phyloP scores from a whole-genome alignment of 2,797 vertebrate species.

The Enteromius paludinosus region DNA sequence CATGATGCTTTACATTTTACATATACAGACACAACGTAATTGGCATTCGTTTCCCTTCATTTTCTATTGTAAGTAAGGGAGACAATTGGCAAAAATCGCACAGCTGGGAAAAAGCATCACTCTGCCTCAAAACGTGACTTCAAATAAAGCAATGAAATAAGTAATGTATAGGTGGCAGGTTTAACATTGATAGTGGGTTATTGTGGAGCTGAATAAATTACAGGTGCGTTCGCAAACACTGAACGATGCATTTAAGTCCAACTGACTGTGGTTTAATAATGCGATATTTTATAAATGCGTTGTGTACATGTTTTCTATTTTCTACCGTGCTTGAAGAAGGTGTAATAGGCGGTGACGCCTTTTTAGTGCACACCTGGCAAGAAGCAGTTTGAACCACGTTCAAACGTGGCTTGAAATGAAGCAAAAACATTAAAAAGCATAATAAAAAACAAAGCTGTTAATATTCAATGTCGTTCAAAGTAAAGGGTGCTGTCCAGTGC shows the following conservation, averaged over 20 bases:
- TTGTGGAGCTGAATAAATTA: conserved; percentile 52
- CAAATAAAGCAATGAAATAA: background rate
- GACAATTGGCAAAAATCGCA: background rate
- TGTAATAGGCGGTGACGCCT: background rate
- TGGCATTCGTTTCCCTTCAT: background rate
- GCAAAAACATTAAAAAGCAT: background rate
- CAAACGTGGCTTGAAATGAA: background rate
- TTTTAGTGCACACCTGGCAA: conserved; percentile 22
- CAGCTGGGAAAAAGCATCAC: background rate
- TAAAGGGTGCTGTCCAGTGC: conserved; percentile 67
- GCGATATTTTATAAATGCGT: background rate
- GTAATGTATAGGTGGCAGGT: conserved; percentile 14
- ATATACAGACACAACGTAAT: background rate
- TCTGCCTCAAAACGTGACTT: background rate
- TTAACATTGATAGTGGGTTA: background rate
- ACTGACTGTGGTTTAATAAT: background rate
- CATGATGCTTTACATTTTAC: background rate
- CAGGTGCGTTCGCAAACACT: background rate
- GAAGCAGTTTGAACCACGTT: too few species aligned
- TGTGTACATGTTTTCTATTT: background rate
- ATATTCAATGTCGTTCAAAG: background rate
- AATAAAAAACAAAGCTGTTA: background rate
- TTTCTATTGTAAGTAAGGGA: background rate
- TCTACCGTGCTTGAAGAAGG: background rate
- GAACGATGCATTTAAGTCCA: background rate